Evolutionary conservation across 2,113 vertebrate genomes (phyloP).

Genomic region (Corythornis cristatus): DNA sequence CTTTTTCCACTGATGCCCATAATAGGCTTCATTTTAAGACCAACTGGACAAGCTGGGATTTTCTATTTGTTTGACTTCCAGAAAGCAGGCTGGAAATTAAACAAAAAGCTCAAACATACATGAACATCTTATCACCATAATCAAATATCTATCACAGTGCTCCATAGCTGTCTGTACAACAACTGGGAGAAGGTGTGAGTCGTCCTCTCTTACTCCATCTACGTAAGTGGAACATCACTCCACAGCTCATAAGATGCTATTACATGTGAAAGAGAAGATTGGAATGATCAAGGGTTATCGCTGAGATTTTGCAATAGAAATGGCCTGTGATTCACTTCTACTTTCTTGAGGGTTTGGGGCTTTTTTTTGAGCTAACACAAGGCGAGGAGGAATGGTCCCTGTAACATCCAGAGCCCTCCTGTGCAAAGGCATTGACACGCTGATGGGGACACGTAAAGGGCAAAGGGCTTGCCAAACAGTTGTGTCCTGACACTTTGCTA

Average conservation of each 20-base stretch:
- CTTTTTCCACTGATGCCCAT: not conserved
- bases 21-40: not conserved
- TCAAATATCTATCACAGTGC: slow-evolving; percentile 16
- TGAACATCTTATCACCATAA: slow-evolving; percentile 4
- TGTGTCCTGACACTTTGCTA: slow-evolving; percentile 45
- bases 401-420: not conserved
- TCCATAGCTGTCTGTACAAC: not conserved
- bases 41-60: not conserved
- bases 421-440: not conserved
- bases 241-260: slow-evolving; percentile 44
- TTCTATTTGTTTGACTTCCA: not conserved
- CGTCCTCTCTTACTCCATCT: slow-evolving; percentile 40
- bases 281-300: not conserved
- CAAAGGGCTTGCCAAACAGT: slow-evolving; percentile 63
- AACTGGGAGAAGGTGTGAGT: slow-evolving; percentile 14
- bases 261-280: not conserved
- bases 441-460: slow-evolving; percentile 46
- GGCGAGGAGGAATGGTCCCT: not conserved
- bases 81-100: not conserved
- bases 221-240: not conserved
- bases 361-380: not conserved
- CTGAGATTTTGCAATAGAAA: slow-evolving; percentile 28
- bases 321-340: slow-evolving; percentile 39
- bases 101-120: not conserved
- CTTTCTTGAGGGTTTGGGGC: slow-evolving; percentile 23